A percentile compares a stretch with the other conserved stretches of the same genome.
Evolutionary conservation across 2,113 vertebrate genomes (phyloP).

Genomic region (Crocuta crocuta): DNA sequence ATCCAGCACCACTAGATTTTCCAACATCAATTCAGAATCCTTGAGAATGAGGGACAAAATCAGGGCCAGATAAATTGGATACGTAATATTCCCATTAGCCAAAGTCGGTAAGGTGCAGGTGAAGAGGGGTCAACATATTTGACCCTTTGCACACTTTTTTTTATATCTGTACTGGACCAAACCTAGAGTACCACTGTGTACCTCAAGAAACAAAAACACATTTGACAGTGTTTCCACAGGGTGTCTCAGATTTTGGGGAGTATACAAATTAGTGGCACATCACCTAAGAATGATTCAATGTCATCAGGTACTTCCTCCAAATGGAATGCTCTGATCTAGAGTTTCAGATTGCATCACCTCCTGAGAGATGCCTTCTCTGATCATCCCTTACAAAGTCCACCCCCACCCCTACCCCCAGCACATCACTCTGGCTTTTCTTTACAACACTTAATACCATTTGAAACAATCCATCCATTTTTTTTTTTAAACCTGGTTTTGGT

Average conservation of each 20-base stretch:
- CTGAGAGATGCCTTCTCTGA: background rate
- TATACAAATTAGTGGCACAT: background rate
- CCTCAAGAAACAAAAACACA: background rate
- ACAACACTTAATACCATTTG: background rate
- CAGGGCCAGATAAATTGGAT: background rate
- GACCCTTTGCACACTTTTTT: background rate
- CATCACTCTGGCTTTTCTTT: conserved; percentile 17
- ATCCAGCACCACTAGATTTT: background rate
- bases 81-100: background rate
- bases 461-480: background rate
- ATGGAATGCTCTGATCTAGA: background rate
- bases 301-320: background rate
- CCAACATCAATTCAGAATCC: conserved; percentile 13
- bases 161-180: background rate
- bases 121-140: background rate
- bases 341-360: background rate
- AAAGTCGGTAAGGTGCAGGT: background rate
- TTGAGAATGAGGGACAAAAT: background rate
- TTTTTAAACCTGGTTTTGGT: background rate
- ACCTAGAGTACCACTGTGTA: background rate
- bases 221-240: background rate
- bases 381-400: background rate
- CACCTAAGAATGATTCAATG: background rate
- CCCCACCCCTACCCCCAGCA: background rate
- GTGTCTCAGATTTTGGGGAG: background rate